A percentile compares a stretch with the other conserved stretches of the same genome.
Evolutionary conservation across 35 echinoderm and acorn worm genomes (phyloP).

Genomic region (Strongylocentrotus purpuratus): DNA sequence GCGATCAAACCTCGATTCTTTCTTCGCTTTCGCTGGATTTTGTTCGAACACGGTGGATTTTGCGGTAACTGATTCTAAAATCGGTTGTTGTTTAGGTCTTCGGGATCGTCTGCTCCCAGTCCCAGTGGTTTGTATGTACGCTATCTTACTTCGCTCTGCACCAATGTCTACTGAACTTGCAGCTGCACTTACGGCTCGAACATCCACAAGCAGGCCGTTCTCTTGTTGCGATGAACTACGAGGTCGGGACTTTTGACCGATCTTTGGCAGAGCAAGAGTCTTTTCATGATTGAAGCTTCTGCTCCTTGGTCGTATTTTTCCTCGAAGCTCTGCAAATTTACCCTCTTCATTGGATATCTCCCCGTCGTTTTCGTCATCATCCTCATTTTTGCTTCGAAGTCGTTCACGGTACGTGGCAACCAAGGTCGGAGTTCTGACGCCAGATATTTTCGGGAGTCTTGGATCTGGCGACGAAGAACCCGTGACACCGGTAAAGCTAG

Average conservation of each 20-base stretch:
- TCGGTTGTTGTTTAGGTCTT: neutral
- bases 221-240: slow-evolving; percentile 51
- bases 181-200: neutral
- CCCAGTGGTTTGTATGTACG: slow-evolving; percentile 81
- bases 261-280: slow-evolving; percentile 30
- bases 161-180: slow-evolving; percentile 47
- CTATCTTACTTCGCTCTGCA: slow-evolving; percentile 35
- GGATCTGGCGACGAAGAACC: slow-evolving; percentile 41
- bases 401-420: slow-evolving; percentile 69
- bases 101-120: slow-evolving; percentile 47
- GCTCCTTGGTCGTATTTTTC: slow-evolving; percentile 35
- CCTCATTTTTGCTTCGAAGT: slow-evolving; percentile 49
- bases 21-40: slow-evolving; percentile 19
- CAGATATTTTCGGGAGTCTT: slow-evolving; percentile 63
- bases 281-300: slow-evolving; percentile 26
- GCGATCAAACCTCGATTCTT: slow-evolving; percentile 41
- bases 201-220: neutral
- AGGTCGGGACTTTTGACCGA: slow-evolving; percentile 20
- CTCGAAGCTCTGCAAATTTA: neutral
- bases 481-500: slow-evolving; percentile 17
- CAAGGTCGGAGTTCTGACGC: slow-evolving; percentile 70
- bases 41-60: slow-evolving; percentile 47
- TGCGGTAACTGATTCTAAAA: neutral
- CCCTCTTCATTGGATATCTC: neutral
- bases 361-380: slow-evolving; percentile 35